Conservation (phyloP, 2,888 invertebrate species). For the Platycnemis pennipes region DNA sequence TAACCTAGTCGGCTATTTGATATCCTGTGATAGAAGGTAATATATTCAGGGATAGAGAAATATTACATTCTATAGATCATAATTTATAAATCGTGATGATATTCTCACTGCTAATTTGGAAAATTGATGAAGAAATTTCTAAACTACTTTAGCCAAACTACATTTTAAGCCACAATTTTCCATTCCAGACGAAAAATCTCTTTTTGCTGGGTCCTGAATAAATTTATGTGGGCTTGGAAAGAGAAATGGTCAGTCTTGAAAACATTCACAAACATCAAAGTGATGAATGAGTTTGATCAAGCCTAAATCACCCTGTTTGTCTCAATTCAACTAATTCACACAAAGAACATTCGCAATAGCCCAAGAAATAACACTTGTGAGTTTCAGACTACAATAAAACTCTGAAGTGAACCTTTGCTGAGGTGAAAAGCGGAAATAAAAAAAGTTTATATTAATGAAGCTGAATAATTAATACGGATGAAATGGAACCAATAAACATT, state of each 20-base stretch:
- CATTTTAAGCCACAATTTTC: background rate
- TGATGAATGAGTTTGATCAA: background rate
- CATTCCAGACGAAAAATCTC: background rate
- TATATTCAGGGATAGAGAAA: background rate
- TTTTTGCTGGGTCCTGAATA: background rate
- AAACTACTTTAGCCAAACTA: background rate
- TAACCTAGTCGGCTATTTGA: too few relatives aligned
- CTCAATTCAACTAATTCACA: constrained; percentile 21
- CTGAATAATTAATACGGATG: background rate
- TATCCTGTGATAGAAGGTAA: background rate
- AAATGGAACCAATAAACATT: constrained; percentile 19
- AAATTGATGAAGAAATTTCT: background rate
- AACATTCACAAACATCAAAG: background rate
- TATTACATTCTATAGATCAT: too few relatives aligned
- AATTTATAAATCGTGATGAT: too few relatives aligned
- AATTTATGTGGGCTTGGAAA: background rate
- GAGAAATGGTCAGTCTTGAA: background rate
- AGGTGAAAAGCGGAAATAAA: background rate
- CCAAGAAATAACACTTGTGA: background rate
- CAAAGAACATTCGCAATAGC: background rate
- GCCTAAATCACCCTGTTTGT: background rate
- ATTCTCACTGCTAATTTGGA: too few relatives aligned
- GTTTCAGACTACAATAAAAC: background rate
- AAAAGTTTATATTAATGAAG: background rate
- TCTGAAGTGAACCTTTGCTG: background rate